phyloP scores from a whole-genome alignment of 2,797 vertebrate species.

The Kryptopterus vitreolus region DNA sequence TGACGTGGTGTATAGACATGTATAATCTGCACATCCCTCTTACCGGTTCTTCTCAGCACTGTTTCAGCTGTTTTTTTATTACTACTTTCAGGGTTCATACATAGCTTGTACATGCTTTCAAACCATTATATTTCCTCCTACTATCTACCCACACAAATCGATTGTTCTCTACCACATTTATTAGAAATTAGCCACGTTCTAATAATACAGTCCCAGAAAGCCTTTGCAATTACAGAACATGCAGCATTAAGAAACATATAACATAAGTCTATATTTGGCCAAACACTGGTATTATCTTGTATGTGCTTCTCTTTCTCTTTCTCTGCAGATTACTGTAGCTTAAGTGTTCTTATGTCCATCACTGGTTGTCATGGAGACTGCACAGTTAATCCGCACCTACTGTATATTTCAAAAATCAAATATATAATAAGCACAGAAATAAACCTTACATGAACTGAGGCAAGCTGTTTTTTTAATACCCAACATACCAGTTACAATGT shows the following conservation, averaged over 20 bases:
- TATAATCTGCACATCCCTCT: background rate
- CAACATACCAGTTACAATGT: background rate
- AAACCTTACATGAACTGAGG: background rate
- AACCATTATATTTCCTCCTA: constrained; percentile 29
- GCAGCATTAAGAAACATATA: constrained; percentile 23
- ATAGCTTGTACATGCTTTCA: constrained; percentile 16
- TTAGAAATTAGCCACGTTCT: constrained; percentile 15
- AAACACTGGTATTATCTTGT: background rate
- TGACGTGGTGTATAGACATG: background rate
- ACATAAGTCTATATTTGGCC: constrained; percentile 39
- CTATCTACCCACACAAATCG: constrained; percentile 28
- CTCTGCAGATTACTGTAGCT: constrained; percentile 12
- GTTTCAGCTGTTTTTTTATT: background rate
- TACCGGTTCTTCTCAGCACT: background rate
- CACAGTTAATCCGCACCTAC: constrained; percentile 32
- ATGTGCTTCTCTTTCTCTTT: constrained; percentile 1
- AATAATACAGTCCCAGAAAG: constrained; percentile 11
- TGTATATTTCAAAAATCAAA: constrained; percentile 14
- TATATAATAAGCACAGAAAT: background rate
- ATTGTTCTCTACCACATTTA: constrained; percentile 29
- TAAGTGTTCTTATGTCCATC: constrained; percentile 31
- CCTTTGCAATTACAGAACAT: constrained; percentile 26
- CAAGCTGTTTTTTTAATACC: background rate
- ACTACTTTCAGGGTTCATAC: constrained; percentile 9
- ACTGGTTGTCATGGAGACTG: constrained; percentile 51